A percentile compares a stretch with the other conserved stretches of the same genome.
These are phyloP conservation scores for Aphyosemion australe DNA, from an alignment of 2,113 vertebrate species.

Conservation along the genomic window DNA sequence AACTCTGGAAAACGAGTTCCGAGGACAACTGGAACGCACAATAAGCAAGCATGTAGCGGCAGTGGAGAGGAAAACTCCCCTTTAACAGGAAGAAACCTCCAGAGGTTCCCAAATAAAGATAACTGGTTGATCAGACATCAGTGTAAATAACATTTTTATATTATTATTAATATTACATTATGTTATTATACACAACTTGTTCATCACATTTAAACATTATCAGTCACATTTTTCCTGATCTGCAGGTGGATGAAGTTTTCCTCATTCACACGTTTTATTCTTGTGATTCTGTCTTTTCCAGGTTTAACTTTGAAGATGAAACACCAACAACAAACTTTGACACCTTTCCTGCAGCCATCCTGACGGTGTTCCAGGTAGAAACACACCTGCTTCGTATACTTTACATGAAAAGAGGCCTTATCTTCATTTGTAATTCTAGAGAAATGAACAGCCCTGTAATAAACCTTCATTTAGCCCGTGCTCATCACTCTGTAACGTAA, in stretches of 20 bases:
- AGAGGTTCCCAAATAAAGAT: too few relatives aligned
- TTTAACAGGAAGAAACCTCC: too few relatives aligned
- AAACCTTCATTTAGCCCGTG: conserved; percentile 55
- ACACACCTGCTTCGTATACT: neutral
- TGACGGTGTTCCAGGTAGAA: conserved; percentile 95
- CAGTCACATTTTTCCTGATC: conserved; percentile 13
- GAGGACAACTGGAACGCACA: too few relatives aligned
- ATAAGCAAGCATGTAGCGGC: too few relatives aligned
- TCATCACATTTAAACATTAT: neutral
- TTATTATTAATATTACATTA: too few relatives aligned
- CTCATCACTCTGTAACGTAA: conserved; percentile 37
- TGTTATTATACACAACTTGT: too few relatives aligned
- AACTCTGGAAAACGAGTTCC: too few relatives aligned
- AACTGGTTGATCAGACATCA: too few relatives aligned
- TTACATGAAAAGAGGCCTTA: conserved; percentile 17
- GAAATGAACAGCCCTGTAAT: conserved; percentile 44
- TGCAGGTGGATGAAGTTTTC: conserved; percentile 5
- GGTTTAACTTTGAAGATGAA: conserved; percentile 95
- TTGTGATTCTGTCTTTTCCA: conserved; percentile 55
- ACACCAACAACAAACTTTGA: conserved; percentile 96
- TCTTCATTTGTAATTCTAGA: conserved; percentile 50
- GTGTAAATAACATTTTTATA: too few relatives aligned
- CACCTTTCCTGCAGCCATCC: conserved; percentile 95
- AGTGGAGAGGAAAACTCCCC: too few relatives aligned
- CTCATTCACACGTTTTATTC: neutral